Base-by-base conservation (phyloP, 2,888 invertebrate genomes). In the Synergus umbraculus region DNA sequence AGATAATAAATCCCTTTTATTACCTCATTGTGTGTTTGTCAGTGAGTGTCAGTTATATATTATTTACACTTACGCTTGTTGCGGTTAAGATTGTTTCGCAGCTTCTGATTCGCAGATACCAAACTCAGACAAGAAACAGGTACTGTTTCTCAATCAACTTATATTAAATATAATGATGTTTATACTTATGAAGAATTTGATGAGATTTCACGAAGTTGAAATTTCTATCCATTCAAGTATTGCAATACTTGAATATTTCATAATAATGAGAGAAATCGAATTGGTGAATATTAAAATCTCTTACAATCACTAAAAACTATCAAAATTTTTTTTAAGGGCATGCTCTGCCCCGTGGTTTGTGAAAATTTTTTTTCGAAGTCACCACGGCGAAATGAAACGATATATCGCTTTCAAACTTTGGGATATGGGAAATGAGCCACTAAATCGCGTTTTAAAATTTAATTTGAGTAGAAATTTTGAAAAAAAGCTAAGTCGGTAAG, bases 61-160 rank as follows among this genome's bases (percentile, higher is more conserved):
- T 49, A 73, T 73, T 54, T 73, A 73, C 37, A 49, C n/a, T 73
- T 49, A 54, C n/a, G 73, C 44, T 12, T 15, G 49, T 29, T 73
- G 73, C 49, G 37, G 54, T 54, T 73, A 37, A 54, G 29, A 69
- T 49, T 49, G 29, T 69, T 69, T 69, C 15, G n/a, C 54, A 22
- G 22, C 73, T 73, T 73, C 49, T 73, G n/a, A 73, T 54, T 73
- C 37, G n/a, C 37, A 73, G 10, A 73, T 73, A 13, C 49, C 29
- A 69, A 69, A 49, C n/a, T 22, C 22, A 22, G 22, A 22, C 22
- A 22, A 65, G n/a, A 37, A 29, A 69, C 49, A 69, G 49, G 15
- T 49, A 22, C 22, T 22, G 69, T 69, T 69, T 69, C 69, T 9
- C 15, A 49, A 49, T 49, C 49, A 49, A 29, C 8, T 46, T 49